These are phyloP conservation scores for Gryllus longicercus DNA, from an alignment of 2,888 invertebrate genomes.

Conservation along the genomic window DNA sequence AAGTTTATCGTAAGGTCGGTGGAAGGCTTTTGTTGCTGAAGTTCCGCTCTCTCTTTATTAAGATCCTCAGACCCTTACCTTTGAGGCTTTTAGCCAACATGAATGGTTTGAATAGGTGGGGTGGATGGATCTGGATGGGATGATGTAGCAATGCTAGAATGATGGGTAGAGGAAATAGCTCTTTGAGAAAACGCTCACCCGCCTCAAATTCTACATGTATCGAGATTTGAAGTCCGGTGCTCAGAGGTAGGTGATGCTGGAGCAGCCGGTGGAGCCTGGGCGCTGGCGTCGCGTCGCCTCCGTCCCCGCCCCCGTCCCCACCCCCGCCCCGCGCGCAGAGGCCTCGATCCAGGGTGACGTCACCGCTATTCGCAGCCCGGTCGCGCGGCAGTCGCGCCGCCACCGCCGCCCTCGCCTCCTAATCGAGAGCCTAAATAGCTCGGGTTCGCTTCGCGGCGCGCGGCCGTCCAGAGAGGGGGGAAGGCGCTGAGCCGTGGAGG, in stretches of 20 bases:
- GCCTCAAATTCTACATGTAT: background rate
- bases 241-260: background rate
- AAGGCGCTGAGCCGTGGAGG: no score
- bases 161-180: no score
- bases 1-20: no score
- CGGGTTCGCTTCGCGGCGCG: background rate
- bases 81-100: no score
- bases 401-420: background rate
- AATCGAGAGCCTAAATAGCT: conserved; percentile 6
- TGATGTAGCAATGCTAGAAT: no score
- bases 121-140: no score
- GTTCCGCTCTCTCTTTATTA: no score
- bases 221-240: background rate
- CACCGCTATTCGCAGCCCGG: background rate
- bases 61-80: no score
- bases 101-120: no score
- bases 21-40: no score
- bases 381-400: background rate
- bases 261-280: background rate
- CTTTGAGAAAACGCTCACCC: background rate
- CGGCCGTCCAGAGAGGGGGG: background rate
- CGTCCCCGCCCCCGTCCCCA: background rate
- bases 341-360: background rate
- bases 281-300: background rate
- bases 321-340: background rate